phyloP scores from a whole-genome alignment of 2,797 vertebrate genomes.

The Ambastaia sidthimunki region DNA sequence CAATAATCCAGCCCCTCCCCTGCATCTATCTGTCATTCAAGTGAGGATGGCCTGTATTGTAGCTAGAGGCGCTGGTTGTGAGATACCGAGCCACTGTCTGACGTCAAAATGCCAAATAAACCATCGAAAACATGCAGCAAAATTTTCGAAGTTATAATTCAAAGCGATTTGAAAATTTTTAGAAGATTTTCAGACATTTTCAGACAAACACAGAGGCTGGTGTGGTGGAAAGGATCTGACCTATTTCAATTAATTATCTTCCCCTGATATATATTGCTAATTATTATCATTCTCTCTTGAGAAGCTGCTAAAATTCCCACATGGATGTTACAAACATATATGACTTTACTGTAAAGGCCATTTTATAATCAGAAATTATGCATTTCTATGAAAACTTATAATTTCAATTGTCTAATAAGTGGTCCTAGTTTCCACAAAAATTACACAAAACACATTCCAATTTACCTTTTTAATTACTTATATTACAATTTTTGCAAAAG shows the following conservation, averaged over 20 bases:
- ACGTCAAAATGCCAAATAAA: constrained; percentile 5
- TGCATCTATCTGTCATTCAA: constrained; percentile 47
- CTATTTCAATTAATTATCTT: constrained; percentile 63
- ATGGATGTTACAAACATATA: constrained; percentile 23
- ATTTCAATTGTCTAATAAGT: background rate
- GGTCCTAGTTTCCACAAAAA: background rate
- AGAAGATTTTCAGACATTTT: background rate
- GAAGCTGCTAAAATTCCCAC: constrained; percentile 13
- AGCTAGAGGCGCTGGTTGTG: constrained; percentile 1
- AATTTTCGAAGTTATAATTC: background rate
- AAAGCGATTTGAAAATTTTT: background rate
- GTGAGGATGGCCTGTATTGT: background rate
- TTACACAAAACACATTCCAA: background rate
- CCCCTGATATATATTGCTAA: constrained; percentile 57
- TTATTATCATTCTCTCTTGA: constrained; percentile 40
- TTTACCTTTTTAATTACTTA: background rate
- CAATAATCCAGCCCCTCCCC: constrained; percentile 31
- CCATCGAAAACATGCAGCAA: background rate
- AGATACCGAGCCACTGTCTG: background rate
- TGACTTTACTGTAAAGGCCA: constrained; percentile 4
- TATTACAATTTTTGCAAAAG: background rate
- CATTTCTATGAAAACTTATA: background rate
- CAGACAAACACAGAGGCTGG: background rate
- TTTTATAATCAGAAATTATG: background rate
- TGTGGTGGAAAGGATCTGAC: constrained; percentile 46